Percentiles rank a stretch among this genome's conserved stretches.
phyloP scores from a whole-genome alignment of 2,797 vertebrate genomes.

The Hoplostethus mediterraneus region DNA sequence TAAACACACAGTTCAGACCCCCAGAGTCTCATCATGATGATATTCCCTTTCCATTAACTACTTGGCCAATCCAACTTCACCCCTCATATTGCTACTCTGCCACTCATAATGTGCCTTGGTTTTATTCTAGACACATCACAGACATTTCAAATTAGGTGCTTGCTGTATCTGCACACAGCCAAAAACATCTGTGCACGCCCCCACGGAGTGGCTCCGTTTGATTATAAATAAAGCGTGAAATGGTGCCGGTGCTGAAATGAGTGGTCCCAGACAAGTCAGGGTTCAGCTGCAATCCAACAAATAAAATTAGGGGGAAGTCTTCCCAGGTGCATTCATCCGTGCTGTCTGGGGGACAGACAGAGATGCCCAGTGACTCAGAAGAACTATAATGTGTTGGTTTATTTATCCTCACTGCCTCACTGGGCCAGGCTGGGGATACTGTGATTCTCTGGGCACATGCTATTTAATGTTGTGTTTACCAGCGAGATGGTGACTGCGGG shows the following conservation, averaged over 20 bases:
- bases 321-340: slow-evolving; percentile 53
- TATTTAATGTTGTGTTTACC: slow-evolving; percentile 62
- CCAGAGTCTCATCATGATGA: slow-evolving; percentile 15
- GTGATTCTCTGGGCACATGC: slow-evolving; percentile 52
- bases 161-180: slow-evolving; percentile 41
- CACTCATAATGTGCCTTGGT: slow-evolving; percentile 30
- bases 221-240: slow-evolving; percentile 65
- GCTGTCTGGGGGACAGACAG: slow-evolving; percentile 52
- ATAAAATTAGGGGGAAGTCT: slow-evolving; percentile 58
- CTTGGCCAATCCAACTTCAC: slow-evolving; percentile 6
- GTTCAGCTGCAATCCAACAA: slow-evolving; percentile 64
- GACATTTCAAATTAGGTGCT: slow-evolving; percentile 52
- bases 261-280: slow-evolving; percentile 54
- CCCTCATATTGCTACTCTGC: slow-evolving; percentile 18
- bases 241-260: slow-evolving; percentile 47
- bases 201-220: slow-evolving; percentile 39
- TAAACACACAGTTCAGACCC: slow-evolving; percentile 38
- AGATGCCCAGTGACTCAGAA: slow-evolving; percentile 63
- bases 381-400: slow-evolving; percentile 53
- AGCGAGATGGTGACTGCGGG: slow-evolving; percentile 49
- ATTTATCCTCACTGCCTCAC: slow-evolving; percentile 40
- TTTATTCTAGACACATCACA: slow-evolving; percentile 34
- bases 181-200: slow-evolving; percentile 34
- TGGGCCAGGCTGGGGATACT: slow-evolving; percentile 53
- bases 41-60: background rate